Conservation (phyloP, 2,888 invertebrate species). For the Eumerus sabulonum region DNA sequence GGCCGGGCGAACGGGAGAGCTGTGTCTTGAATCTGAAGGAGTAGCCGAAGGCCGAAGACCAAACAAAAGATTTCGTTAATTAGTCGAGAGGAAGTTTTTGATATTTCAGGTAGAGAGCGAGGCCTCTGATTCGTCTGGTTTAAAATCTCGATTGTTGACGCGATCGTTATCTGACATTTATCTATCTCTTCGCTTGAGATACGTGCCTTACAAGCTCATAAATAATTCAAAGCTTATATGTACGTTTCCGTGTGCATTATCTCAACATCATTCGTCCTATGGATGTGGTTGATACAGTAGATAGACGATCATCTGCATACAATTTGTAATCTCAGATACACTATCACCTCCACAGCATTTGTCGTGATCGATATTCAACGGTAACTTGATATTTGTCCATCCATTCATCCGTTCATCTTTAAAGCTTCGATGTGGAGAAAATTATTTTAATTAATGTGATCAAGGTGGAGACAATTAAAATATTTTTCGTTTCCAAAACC, state of each 20-base stretch:
- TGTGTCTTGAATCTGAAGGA: slow-evolving; percentile 6
- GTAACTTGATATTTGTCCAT: slow-evolving; percentile 52
- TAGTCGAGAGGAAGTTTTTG: slow-evolving; percentile 43
- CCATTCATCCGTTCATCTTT: slow-evolving; percentile 2
- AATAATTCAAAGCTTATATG: slow-evolving; percentile 49
- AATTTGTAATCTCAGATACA: slow-evolving; percentile 64
- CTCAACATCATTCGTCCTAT: not conserved
- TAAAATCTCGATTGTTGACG: slow-evolving; percentile 17
- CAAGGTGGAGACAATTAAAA: slow-evolving; percentile 48
- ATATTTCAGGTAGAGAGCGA: slow-evolving; percentile 11
- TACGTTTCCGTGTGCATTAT: not conserved
- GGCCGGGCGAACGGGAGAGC: no score
- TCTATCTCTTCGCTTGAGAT: slow-evolving; percentile 49
- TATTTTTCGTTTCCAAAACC: slow-evolving; percentile 15
- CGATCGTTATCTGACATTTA: slow-evolving; percentile 56
- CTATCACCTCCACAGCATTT: slow-evolving; percentile 60
- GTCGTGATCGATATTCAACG: slow-evolving; percentile 58
- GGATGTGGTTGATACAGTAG: no score
- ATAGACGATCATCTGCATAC: slow-evolving; percentile 39
- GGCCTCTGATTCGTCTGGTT: slow-evolving; percentile 1
- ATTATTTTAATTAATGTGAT: slow-evolving; percentile 62
- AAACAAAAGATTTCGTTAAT: slow-evolving; percentile 62
- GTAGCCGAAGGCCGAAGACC: no score
- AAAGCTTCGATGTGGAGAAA: not conserved
- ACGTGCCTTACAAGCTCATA: slow-evolving; percentile 50